Conservation (phyloP, 2,797 vertebrate genomes). For the Muscicapa comitata region DNA sequence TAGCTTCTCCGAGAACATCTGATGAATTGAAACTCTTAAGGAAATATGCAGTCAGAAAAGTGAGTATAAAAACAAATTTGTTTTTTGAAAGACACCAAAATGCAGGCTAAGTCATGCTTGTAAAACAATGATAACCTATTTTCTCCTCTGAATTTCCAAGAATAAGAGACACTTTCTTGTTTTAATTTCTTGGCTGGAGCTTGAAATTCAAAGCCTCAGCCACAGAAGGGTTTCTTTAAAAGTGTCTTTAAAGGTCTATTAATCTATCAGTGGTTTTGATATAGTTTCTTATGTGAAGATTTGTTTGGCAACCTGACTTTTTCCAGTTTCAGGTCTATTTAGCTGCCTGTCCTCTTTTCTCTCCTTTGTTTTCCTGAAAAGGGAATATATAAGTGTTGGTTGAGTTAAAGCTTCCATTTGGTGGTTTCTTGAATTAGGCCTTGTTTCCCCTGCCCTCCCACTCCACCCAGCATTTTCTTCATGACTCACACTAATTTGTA, state of each 20-base stretch:
- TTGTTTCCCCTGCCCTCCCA: background rate
- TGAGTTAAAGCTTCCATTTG: background rate
- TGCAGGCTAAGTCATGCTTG: background rate
- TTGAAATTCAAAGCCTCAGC: background rate
- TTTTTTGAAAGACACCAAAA: background rate
- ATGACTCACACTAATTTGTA: background rate
- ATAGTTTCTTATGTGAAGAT: background rate
- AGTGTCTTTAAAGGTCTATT: background rate
- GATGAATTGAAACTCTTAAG: background rate
- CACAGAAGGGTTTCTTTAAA: background rate
- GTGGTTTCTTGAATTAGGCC: slow-evolving; percentile 15
- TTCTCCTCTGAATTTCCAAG: background rate
- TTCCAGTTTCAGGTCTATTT: background rate
- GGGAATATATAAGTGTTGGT: background rate
- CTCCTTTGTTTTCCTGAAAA: background rate
- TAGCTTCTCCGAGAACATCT: background rate
- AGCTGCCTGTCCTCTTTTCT: background rate
- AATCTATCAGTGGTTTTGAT: background rate
- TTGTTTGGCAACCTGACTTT: background rate
- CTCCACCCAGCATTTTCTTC: slow-evolving; percentile 6
- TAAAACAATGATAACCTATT: background rate
- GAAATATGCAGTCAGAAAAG: background rate
- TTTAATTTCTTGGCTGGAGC: background rate
- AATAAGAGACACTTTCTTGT: background rate
- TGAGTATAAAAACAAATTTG: background rate